Evolutionary conservation across 2,797 vertebrate genomes (phyloP).

Genomic region (Phoxinus dragarum): DNA sequence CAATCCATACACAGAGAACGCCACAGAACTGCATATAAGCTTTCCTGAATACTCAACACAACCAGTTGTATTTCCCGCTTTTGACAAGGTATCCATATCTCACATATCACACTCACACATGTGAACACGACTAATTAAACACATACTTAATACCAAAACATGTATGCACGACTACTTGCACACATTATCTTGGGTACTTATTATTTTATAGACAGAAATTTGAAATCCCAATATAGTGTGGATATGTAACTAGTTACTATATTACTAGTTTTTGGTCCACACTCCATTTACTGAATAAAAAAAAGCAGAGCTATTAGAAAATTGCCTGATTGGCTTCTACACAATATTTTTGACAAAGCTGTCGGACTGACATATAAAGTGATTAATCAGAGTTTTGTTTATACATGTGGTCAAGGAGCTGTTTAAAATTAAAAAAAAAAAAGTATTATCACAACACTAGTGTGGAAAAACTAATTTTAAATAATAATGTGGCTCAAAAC

Average conservation of each 20-base stretch:
- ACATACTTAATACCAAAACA: background rate
- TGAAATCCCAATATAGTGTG: background rate
- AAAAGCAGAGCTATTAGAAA: background rate
- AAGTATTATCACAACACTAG: no score
- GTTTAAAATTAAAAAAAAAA: no score
- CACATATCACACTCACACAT: background rate
- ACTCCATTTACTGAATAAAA: background rate
- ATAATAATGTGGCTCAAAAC: no score
- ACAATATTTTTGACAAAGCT: background rate
- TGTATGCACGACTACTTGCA: background rate
- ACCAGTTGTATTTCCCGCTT: slow-evolving; percentile 89
- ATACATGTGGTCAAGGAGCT: no score
- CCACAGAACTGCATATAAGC: slow-evolving; percentile 90
- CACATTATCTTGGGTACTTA: background rate
- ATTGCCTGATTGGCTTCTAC: background rate
- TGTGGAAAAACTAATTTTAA: no score
- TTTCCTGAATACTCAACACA: slow-evolving; percentile 88
- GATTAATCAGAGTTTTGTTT: no score
- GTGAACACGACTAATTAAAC: slow-evolving; percentile 11
- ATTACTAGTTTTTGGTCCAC: background rate
- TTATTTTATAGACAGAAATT: background rate
- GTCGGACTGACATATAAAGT: background rate
- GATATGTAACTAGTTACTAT: background rate
- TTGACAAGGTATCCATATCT: slow-evolving; percentile 90
- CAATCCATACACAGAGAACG: slow-evolving; percentile 96